Base-by-base conservation (phyloP, 2,888 invertebrate genomes). In the Aphrophora alni region DNA sequence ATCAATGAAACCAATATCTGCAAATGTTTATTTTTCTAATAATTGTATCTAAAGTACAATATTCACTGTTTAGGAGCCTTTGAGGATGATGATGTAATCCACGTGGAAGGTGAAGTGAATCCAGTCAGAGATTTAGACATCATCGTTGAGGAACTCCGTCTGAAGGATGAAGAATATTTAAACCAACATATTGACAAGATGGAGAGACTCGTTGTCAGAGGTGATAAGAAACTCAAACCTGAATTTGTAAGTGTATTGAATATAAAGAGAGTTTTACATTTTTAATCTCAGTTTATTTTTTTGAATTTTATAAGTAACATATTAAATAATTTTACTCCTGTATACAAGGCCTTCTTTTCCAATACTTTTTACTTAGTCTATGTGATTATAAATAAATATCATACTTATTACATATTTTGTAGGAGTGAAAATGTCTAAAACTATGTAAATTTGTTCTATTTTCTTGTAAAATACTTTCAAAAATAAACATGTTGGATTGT, bases 31-130 rank as follows among this genome's bases (percentile, higher is more conserved):
- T 33, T 33, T 33, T 5, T 33, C 8, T 5, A 33, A 33, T 33
- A 33, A 33, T 33, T 5, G 8, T 33, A 33, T 33, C 5, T 33
- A 33, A 33, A 33, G 33, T 33, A 8, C 8, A n/a, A n/a, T 33
- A 33, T 33, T 33, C 33, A 33, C 3, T 33, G 33, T 84, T 10
- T 86, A 97, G 97, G 97, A 87, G 98, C 97, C 10, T 99, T 99
- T 88, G 98, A 98, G 84, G 98, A 98, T 87, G 97, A 97, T 80
- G 98, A 98, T 87, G 98, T 99, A 0, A 98, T 97, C 75, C 99
- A 99, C 88, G 95, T 99, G 0, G 99, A 99, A 88, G 99, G 99
- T 0, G 99, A 99, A 83, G 98, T 99, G 1, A 95, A 99, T 88
- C 99, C 99, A 0, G 94, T 98, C 0, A 92, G 99, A 79, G 99